Conservation (phyloP, 2,113 vertebrate genomes). For the Theropithecus gelada region DNA sequence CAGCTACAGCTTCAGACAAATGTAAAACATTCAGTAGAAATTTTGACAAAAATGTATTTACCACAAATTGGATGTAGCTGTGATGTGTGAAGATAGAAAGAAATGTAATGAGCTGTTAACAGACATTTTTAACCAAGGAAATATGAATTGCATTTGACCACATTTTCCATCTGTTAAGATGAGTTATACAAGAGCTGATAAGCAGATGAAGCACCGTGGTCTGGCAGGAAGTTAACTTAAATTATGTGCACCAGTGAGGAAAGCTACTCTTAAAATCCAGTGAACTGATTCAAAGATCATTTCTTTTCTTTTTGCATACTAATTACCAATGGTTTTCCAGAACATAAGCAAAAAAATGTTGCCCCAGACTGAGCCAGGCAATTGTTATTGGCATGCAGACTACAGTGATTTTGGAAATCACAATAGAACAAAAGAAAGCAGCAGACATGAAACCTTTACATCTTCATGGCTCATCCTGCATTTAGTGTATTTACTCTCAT, state of each 20-base stretch:
- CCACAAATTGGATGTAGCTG: conserved; percentile 47
- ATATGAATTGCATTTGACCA: conserved; percentile 56
- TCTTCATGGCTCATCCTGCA: neutral
- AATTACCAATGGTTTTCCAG: neutral
- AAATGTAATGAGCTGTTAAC: conserved; percentile 69
- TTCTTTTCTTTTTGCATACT: neutral
- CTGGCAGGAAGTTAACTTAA: conserved; percentile 22
- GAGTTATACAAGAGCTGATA: conserved; percentile 52
- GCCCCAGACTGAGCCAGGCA: neutral
- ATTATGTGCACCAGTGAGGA: neutral
- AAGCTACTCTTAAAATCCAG: conserved; percentile 18
- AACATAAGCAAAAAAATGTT: neutral
- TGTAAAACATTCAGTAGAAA: conserved; percentile 64
- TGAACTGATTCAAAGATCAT: conserved; percentile 6
- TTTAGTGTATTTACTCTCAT: rapidly evolving
- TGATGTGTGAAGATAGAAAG: conserved; percentile 45
- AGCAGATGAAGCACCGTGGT: conserved; percentile 26
- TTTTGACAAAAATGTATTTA: conserved; percentile 69
- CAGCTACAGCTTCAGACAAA: conserved; percentile 68
- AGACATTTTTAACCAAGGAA: conserved; percentile 66
- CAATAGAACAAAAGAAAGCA: no score
- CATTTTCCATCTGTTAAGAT: conserved; percentile 61
- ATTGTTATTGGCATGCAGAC: neutral
- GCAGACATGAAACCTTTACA: neutral
- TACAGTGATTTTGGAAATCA: neutral